Evolutionary conservation across 2,888 invertebrate genomes (phyloP), one percentile per base, ranked within the genome.

Genomic region (Subacronicta megacephala): DNA sequence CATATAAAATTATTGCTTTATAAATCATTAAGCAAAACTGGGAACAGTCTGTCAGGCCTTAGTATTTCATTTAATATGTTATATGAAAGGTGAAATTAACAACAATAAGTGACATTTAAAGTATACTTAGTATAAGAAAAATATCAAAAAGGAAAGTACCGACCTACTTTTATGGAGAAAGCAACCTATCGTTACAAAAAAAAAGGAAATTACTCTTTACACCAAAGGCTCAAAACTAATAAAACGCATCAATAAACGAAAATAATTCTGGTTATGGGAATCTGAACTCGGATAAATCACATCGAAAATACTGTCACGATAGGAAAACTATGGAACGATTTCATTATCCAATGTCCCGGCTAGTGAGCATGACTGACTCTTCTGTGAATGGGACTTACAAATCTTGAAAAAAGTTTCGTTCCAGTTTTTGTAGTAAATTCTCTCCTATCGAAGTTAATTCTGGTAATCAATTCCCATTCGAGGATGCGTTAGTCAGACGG

Each of bases 291-390:
- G 88, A 87, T 90, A 89, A 92, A 90, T 92, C 92, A 92, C 91
- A 89, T 84, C 85, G 86, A 86, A 91, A 92, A 89, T 89, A 87
- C 87, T 89, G 90, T 94, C 93, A 92, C 93, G 93, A 91, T 75
- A 72, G 53, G 73, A 88, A 90, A 88, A 83, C 82, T 83, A 82
- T 80, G 84, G 73, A 81, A 83, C 80, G 84, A 87, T 89, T 90
- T 87, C 88, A 88, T 89, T 91, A 89, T 85, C 77, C 79, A 76
- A 78, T 79, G 81, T 80, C 78, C 78, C 84, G 81, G 77, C 68
- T 73, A 80, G 77, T 83, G 83, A 85, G 87, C 89, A 87, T 87
- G 88, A 89, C 86, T 82, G 83, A 84, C 67, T 82, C 49, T 69
- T 58, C 61, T 31, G 58, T 75, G 75, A 82, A 78, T 77, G 75